Base-by-base conservation (phyloP, 2,888 invertebrate genomes). In the Eulithis testata region DNA sequence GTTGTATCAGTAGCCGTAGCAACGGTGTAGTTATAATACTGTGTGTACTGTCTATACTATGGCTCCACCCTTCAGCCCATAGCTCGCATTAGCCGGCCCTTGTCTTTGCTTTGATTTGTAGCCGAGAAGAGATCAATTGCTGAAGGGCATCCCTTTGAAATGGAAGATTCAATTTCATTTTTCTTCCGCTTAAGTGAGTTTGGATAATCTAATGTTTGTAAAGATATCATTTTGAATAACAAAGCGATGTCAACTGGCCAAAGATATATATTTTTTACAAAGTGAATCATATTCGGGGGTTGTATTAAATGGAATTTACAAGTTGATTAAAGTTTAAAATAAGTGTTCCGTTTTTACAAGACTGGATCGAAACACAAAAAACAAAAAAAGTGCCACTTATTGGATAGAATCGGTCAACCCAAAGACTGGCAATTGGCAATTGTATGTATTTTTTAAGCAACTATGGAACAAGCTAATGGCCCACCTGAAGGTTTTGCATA, bases 41-140 rank as follows among this genome's bases (percentile, higher is more conserved):
- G n/a, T 8, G n/a, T 54, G 12, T 11, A 47, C 56, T 66, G n/a
- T 8, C 1, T 50, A 14, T 50, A 61, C 67, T 45, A 54, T 57
- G 63, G n/a, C 14, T 45, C 12, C 57, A 47, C 57, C 67, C 67
- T 67, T 57, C 56, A 67, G 67, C 76, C 79, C 84, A 75, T 70
- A 79, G 79, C 82, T 76, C 73, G 79, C 85, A 85, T 87, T 86
- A 86, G 76, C 86, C 86, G 80, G 83, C 87, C 88, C 87, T 84
- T 80, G 87, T 86, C 86, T 85, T 86, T 82, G 79, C 87, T 88
- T 90, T 90, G 90, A 91, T 91, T 90, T 91, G 90, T 89, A 79
- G 79, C 79, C 73, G 74, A 77, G 77, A 80, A 77, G 78, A 88
- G 85, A 90, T 88, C 87, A 83, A 87, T 88, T 80, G 88, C 87